Conservation (phyloP, 2,888 invertebrate genomes). For the Chalcis sispes region DNA sequence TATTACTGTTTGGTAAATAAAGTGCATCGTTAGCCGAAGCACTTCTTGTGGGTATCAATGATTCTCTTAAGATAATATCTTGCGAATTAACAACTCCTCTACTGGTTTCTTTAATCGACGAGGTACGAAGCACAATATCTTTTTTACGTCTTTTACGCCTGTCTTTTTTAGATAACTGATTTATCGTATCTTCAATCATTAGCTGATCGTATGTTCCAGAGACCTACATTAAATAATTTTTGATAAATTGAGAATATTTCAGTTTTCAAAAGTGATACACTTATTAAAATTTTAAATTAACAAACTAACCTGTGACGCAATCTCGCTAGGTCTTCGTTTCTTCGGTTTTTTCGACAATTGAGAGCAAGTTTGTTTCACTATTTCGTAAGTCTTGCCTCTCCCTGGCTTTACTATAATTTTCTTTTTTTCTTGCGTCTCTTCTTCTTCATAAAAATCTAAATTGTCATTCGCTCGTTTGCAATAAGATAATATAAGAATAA, state of each 20-base stretch:
- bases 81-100: conserved; percentile 10
- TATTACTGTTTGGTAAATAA: conserved; percentile 50
- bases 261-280: background rate
- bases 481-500: conserved; percentile 78
- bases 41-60: conserved; percentile 62
- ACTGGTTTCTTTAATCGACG: conserved; percentile 41
- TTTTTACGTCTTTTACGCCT: conserved; percentile 78
- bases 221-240: conserved; percentile 65
- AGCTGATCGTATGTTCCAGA: conserved; percentile 80
- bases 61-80: conserved; percentile 58
- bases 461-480: conserved; percentile 73
- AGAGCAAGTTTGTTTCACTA: conserved; percentile 55
- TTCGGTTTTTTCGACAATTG: conserved; percentile 77
- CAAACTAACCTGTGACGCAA: conserved; percentile 72
- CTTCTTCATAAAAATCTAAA: conserved; percentile 67
- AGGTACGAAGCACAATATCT: conserved; percentile 54
- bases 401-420: background rate
- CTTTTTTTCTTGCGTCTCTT: conserved; percentile 66
- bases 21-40: conserved; percentile 66
- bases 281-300: conserved; percentile 1
- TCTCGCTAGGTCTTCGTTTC: conserved; percentile 85
- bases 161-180: conserved; percentile 69
- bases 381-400: conserved; percentile 57
- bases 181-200: conserved; percentile 77
- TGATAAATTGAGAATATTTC: background rate